These are phyloP conservation scores for Picathartes gymnocephalus DNA, from an alignment of 2,113 vertebrate species.

Conservation along the genomic window DNA sequence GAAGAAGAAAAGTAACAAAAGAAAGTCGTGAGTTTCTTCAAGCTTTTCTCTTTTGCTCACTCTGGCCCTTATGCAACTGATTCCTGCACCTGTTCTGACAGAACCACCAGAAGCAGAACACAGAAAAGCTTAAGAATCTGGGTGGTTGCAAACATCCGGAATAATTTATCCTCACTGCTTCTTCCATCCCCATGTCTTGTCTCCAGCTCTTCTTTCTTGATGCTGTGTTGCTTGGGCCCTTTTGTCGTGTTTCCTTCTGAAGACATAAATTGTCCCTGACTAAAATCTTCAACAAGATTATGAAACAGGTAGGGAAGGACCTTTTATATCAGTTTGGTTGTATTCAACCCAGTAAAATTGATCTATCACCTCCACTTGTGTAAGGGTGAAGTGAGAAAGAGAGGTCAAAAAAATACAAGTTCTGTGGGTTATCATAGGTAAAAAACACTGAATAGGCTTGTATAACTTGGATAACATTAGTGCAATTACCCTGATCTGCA, in stretches of 20 bases:
- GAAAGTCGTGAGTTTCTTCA: background rate
- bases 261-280: background rate
- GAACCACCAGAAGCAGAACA: background rate
- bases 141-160: background rate
- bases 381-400: background rate
- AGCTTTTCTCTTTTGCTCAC: background rate
- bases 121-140: background rate
- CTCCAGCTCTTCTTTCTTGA: background rate
- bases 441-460: background rate
- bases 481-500: background rate
- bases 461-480: background rate
- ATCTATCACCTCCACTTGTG: background rate
- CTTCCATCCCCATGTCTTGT: background rate
- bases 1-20: background rate
- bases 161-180: background rate
- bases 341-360: background rate
- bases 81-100: background rate
- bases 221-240: background rate
- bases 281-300: background rate
- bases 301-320: background rate
- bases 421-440: background rate
- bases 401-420: background rate
- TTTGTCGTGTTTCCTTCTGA: background rate
- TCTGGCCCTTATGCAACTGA: background rate
- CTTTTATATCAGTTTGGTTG: background rate